A percentile compares a stretch with the other conserved stretches of the same genome.
phyloP scores from a whole-genome alignment of 2,888 invertebrate species.

The Euzophera pinguis region DNA sequence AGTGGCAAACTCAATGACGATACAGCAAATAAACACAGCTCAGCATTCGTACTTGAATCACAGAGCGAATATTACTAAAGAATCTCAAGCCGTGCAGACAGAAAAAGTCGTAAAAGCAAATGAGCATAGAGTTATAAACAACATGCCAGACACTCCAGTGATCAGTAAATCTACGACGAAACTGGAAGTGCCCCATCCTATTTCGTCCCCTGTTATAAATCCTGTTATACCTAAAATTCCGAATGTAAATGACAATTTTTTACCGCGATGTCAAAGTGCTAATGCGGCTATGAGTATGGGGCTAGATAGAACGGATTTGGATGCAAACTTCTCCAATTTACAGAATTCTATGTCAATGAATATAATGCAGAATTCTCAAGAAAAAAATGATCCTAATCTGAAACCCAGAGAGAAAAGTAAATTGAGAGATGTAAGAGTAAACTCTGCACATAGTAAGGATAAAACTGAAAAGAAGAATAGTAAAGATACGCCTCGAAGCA shows the following conservation, averaged over 20 bases:
- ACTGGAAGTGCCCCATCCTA: constrained; percentile 71
- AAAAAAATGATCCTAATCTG: constrained; percentile 56
- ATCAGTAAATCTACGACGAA: constrained; percentile 64
- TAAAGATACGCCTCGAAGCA: constrained; percentile 62
- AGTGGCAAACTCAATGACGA: constrained; percentile 64
- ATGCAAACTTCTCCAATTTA: constrained; percentile 49
- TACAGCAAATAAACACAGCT: constrained; percentile 62
- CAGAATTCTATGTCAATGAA: constrained; percentile 60
- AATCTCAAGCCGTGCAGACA: constrained; percentile 64
- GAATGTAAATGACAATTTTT: constrained; percentile 62
- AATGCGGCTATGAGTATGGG: constrained; percentile 65
- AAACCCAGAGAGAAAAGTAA: constrained; percentile 71
- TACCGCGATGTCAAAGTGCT: constrained; percentile 72
- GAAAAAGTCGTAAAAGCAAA: constrained; percentile 60
- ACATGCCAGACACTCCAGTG: constrained; percentile 50
- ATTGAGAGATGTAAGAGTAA: constrained; percentile 68
- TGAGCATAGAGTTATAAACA: constrained; percentile 51
- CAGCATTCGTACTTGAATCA: constrained; percentile 62
- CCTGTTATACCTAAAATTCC: constrained; percentile 70
- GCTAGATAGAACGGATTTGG: constrained; percentile 60
- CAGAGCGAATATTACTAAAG: constrained; percentile 55
- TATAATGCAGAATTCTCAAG: constrained; percentile 50
- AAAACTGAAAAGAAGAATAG: constrained; percentile 64
- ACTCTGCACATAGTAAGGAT: constrained; percentile 73
- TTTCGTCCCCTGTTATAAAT: constrained; percentile 70